Conservation (phyloP, 2,888 invertebrate genomes). For the Amblyjoppa fuscipennis region DNA sequence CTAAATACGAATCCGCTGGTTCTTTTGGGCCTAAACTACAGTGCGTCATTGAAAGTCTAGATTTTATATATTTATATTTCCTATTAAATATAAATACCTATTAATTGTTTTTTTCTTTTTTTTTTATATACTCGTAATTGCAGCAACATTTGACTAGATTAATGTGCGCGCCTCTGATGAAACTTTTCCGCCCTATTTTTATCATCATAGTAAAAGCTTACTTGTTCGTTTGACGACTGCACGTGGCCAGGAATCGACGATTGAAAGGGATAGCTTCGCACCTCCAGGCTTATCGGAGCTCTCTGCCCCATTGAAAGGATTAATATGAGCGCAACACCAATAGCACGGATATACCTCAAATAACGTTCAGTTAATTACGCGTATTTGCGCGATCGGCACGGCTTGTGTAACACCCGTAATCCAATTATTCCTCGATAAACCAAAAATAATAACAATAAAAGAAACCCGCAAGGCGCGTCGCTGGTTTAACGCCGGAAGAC, state of each 20-base stretch:
- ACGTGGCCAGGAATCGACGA: not conserved
- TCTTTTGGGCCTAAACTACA: no score
- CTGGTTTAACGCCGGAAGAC: not conserved
- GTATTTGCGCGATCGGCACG: not conserved
- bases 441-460: not conserved
- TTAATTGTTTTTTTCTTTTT: not conserved
- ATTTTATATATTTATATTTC: no score
- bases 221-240: not conserved
- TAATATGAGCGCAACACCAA: not conserved
- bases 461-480: not conserved
- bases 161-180: not conserved
- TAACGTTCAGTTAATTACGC: not conserved
- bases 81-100: not conserved
- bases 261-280: not conserved
- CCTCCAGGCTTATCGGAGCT: constrained; percentile 21
- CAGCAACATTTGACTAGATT: not conserved
- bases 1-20: no score
- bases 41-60: no score
- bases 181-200: not conserved
- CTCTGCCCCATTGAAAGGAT: constrained; percentile 11
- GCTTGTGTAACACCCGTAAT: not conserved
- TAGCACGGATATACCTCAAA: not conserved
- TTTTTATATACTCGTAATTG: not conserved
- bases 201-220: not conserved
- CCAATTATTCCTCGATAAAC: not conserved